phyloP scores from a whole-genome alignment of 2,888 invertebrate genomes.

The Miltochrista miniata region DNA sequence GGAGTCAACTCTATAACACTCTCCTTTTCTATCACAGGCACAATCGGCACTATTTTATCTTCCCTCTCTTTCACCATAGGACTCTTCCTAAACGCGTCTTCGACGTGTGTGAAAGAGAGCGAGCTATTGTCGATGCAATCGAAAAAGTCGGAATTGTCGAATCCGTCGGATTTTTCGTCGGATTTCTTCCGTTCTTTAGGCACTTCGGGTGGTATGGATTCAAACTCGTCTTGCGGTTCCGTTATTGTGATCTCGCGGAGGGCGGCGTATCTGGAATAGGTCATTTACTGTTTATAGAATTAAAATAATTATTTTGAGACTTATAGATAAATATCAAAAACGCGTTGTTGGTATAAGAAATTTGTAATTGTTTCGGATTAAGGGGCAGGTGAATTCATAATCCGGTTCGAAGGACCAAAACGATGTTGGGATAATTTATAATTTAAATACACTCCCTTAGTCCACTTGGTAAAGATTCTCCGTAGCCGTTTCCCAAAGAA shows the following conservation, averaged over 20 bases:
- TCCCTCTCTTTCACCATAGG: constrained; percentile 68
- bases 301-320: too few relatives aligned
- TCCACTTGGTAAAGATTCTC: too few relatives aligned
- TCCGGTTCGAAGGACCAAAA: too few relatives aligned
- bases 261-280: constrained; percentile 86
- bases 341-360: not conserved
- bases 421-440: too few relatives aligned
- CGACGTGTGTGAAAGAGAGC: constrained; percentile 76
- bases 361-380: not conserved
- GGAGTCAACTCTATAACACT: constrained; percentile 43
- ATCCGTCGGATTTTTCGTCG: constrained; percentile 79
- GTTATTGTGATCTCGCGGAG: constrained; percentile 89
- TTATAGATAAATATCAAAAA: too few relatives aligned
- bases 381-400: too few relatives aligned
- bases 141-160: constrained; percentile 79
- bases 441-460: too few relatives aligned
- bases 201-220: constrained; percentile 73
- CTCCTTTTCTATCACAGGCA: constrained; percentile 48
- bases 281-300: not conserved
- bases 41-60: constrained; percentile 52
- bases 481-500: too few relatives aligned
- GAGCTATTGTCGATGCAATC: constrained; percentile 81
- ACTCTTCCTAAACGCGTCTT: constrained; percentile 79
- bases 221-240: constrained; percentile 83
- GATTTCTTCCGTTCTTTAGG: constrained; percentile 78